Evolutionary conservation across 2,888 invertebrate species (phyloP).

Genomic region (Hyppa rectilinea): DNA sequence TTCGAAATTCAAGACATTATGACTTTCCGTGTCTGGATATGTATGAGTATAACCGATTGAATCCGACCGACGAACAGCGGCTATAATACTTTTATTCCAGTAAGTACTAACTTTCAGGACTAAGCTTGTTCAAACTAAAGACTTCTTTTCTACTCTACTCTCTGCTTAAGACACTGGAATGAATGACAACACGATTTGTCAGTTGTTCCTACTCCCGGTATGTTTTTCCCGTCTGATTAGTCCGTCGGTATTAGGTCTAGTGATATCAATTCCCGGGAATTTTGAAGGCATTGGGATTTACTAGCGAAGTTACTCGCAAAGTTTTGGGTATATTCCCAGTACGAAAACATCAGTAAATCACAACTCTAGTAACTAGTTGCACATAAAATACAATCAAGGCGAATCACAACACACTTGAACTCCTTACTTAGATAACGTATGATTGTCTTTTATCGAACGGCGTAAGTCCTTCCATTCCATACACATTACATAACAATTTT

Average conservation of each 20-base stretch:
- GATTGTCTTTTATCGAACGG: not conserved
- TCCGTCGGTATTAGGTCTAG: not conserved
- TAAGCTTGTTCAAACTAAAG: not conserved
- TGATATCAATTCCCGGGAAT: not conserved
- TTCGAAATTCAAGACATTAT: no score
- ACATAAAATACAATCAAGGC: conserved; percentile 1
- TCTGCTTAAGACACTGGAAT: not conserved
- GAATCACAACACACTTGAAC: conserved; percentile 1
- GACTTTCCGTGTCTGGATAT: no score
- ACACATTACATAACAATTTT: not conserved
- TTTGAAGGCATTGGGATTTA: not conserved
- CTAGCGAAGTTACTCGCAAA: not conserved
- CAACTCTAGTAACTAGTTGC: not conserved
- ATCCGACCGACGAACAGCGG: no score
- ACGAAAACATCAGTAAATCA: not conserved
- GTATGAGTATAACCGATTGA: no score
- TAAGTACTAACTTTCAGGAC: not conserved
- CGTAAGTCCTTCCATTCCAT: conserved; percentile 16
- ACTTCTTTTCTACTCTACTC: not conserved
- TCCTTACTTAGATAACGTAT: conserved; percentile 15
- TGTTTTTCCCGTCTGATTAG: no score
- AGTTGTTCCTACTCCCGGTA: no score
- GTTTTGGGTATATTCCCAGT: not conserved
- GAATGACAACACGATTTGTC: no score
- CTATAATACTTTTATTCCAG: not conserved